Conservation (phyloP, 1,140 invertebrate species). For the Agrypnia vestita region DNA sequence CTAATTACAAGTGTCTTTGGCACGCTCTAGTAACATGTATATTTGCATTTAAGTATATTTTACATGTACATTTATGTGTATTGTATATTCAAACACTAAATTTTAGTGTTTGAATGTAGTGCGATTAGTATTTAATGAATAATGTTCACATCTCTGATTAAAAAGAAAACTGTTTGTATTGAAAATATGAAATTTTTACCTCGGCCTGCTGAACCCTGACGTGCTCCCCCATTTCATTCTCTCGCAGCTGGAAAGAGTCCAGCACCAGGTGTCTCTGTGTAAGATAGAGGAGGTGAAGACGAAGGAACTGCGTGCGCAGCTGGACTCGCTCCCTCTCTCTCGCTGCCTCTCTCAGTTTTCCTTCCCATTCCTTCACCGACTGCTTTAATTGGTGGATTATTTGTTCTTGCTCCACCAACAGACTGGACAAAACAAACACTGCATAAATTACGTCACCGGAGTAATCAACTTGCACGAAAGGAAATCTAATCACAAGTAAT, state of each 20-base stretch:
- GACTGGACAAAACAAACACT: not conserved
- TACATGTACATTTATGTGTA: no score
- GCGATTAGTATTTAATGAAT: no score
- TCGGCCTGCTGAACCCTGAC: constrained; percentile 76
- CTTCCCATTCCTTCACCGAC: constrained; percentile 79
- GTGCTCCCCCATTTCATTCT: constrained; percentile 77
- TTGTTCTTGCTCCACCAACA: constrained; percentile 77
- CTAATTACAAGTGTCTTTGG: no score
- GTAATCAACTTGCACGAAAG: no score
- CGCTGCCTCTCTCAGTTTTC: constrained; percentile 76
- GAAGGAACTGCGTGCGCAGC: constrained; percentile 77
- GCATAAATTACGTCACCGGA: no score
- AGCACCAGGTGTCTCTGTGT: constrained; percentile 86
- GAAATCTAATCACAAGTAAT: no score
- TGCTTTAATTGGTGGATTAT: constrained; percentile 76
- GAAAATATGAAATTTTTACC: constrained; percentile 62
- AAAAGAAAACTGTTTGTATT: no score
- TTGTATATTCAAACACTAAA: no score
- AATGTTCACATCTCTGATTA: no score
- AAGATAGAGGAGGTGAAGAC: constrained; percentile 80
- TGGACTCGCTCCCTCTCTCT: constrained; percentile 77
- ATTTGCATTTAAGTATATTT: no score
- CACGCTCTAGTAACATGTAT: no score
- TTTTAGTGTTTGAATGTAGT: no score
- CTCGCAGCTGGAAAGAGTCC: constrained; percentile 82